phyloP scores from a whole-genome alignment of 2,797 vertebrate species.

The Poecilia velifera region DNA sequence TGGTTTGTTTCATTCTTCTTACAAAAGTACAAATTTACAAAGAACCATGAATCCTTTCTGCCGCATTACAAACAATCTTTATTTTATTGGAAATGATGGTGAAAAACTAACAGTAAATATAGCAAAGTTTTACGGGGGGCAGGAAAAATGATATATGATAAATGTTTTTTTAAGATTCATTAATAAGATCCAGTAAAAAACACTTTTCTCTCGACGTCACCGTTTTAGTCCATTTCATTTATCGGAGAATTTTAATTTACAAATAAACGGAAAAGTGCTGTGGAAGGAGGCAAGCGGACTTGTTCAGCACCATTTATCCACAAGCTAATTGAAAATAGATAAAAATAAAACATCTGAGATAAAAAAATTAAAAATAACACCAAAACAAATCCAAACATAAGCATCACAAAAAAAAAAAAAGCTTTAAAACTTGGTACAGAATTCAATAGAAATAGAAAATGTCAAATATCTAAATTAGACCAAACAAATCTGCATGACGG shows the following conservation, averaged over 20 bases:
- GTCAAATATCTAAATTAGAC: not conserved
- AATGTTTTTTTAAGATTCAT: no score
- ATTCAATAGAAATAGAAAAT: not conserved
- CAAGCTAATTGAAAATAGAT: no score
- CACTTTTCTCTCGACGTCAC: not conserved
- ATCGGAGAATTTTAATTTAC: not conserved
- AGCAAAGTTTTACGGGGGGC: no score
- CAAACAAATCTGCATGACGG: not conserved
- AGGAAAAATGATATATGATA: no score
- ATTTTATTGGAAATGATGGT: not conserved
- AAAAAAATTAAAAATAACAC: not conserved
- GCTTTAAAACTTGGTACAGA: not conserved
- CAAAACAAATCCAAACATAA: not conserved
- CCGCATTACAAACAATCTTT: not conserved
- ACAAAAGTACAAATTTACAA: not conserved
- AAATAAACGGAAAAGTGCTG: not conserved
- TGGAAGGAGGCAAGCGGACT: not conserved
- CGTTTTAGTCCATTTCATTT: not conserved
- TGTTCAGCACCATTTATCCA: not conserved
- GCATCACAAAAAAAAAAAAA: not conserved
- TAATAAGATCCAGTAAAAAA: no score
- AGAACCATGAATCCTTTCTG: not conserved
- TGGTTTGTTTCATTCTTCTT: not conserved
- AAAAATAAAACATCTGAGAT: not conserved
- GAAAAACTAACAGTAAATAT: not conserved